Percentiles rank a stretch among this genome's conserved stretches.
phyloP scores from a whole-genome alignment of 2,888 invertebrate species.

The Scrobipalpa atriplicella region DNA sequence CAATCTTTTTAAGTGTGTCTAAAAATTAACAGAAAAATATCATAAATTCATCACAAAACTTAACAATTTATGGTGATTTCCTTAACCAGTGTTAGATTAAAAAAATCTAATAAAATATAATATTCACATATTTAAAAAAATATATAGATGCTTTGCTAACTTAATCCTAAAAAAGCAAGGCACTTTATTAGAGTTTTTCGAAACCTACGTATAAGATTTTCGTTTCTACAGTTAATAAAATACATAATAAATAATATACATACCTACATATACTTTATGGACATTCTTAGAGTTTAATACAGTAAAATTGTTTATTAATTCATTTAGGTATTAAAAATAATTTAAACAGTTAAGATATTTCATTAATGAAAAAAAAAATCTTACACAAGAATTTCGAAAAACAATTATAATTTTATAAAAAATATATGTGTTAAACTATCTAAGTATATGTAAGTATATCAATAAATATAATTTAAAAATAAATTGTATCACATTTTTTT shows the following conservation, averaged over 20 bases:
- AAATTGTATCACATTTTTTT: slow-evolving; percentile 71
- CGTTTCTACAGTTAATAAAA: too few relatives aligned
- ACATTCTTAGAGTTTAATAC: too few relatives aligned
- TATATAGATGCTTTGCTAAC: slow-evolving; percentile 42
- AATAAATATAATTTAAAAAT: slow-evolving; percentile 70
- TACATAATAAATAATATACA: too few relatives aligned
- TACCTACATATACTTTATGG: too few relatives aligned
- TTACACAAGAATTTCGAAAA: background rate
- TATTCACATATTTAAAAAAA: slow-evolving; percentile 45
- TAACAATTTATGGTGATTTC: slow-evolving; percentile 57
- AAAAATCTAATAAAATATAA: slow-evolving; percentile 41
- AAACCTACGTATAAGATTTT: background rate
- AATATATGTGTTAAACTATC: slow-evolving; percentile 43
- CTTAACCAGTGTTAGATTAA: slow-evolving; percentile 66
- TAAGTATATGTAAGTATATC: slow-evolving; percentile 15
- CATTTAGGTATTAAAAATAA: too few relatives aligned
- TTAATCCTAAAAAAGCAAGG: slow-evolving; percentile 57
- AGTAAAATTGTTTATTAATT: too few relatives aligned
- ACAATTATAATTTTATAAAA: slow-evolving; percentile 46
- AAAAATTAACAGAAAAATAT: slow-evolving; percentile 3
- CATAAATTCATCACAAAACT: slow-evolving; percentile 65
- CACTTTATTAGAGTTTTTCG: slow-evolving; percentile 47
- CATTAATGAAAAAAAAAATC: background rate
- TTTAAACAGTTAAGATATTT: too few relatives aligned
- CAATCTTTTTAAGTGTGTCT: background rate